These are phyloP conservation scores for Psilanteris sp. DNA, from an alignment of 1,140 invertebrate species.

Conservation along the genomic window DNA sequence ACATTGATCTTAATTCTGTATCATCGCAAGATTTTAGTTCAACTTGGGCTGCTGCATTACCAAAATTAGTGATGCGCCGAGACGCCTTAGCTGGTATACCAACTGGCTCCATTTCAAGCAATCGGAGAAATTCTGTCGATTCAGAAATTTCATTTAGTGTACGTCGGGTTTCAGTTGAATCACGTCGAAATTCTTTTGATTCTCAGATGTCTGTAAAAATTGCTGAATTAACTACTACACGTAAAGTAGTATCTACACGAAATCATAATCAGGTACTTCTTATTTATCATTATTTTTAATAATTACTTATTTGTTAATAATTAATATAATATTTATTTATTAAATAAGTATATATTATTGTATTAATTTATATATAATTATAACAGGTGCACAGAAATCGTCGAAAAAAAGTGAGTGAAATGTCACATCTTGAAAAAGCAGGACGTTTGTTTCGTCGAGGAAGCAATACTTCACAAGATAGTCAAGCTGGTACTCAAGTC, in stretches of 20 bases:
- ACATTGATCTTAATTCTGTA: conserved; percentile 90
- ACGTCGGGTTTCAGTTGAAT: conserved; percentile 89
- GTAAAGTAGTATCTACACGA: conserved; percentile 75
- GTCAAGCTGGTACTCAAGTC: conserved; percentile 84
- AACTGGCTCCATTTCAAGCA: conserved; percentile 82
- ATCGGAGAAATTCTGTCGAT: conserved; percentile 83
- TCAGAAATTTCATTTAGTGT: conserved; percentile 90
- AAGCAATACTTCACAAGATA: conserved; percentile 89
- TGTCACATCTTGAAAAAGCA: conserved; percentile 69
- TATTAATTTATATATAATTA: not conserved
- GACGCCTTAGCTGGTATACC: conserved; percentile 85
- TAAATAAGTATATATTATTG: too few relatives aligned
- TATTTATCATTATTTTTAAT: too few relatives aligned
- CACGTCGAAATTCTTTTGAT: conserved; percentile 89
- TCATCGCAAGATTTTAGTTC: conserved; percentile 88
- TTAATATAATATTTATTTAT: too few relatives aligned
- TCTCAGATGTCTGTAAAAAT: conserved; percentile 91
- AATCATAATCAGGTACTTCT: conserved; percentile 47
- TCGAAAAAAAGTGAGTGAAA: conserved; percentile 66
- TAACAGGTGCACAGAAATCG: conserved; percentile 54
- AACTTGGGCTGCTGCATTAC: conserved; percentile 92
- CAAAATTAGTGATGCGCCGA: conserved; percentile 89
- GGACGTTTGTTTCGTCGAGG: conserved; percentile 82
- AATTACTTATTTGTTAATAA: too few relatives aligned
- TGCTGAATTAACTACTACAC: conserved; percentile 86